Base-by-base conservation (phyloP, 2,888 invertebrate genomes). In the Unio delphinus region DNA sequence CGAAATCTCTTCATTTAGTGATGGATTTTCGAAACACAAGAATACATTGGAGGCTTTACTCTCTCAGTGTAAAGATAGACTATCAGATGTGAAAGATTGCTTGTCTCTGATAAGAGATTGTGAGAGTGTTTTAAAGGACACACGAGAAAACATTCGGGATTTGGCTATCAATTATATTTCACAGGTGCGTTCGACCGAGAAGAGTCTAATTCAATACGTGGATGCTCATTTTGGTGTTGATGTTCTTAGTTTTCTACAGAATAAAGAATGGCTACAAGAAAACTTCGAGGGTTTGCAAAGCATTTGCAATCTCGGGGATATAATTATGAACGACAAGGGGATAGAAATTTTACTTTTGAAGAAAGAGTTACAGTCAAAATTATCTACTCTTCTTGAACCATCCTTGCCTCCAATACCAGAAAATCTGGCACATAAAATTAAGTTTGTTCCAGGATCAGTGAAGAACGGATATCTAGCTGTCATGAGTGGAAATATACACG, bases 311-410 rank as follows among this genome's bases (percentile, higher is more conserved):
- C 69, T 88, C 54, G 87, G 89, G 3, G 87, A 88, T 66, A 83
- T 88, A 54, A 85, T 89, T 45, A 79, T 89, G 77, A 85, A 86
- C 67, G 88, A 88, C 68, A 84, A 84, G 68, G 86, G 86, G 20
- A 84, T 90, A 23, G 90, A 89, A 76, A 84, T 90, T 75, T 76
- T 90, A 55, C 80, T 90, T 6, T 71, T 89, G 17, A 87, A 89
- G 76, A 86, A 86, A 64, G 86, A 89, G 69, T 81, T 90, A 28
- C 83, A 88, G 73, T 82, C 82, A 34, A 89, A 89, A 69, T 80
- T 90, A 65, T 80, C 80, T 28, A 74, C 81, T 6, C 74, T 89
- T 15, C 71, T 88, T 23, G 82, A 87, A 45, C 76, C 82, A 6
- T 61, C 71, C 6, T 68, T 86, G 11, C 84, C 83, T 1, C 59